These are phyloP conservation scores for Metalampra italica DNA, from an alignment of 2,888 invertebrate genomes.

Conservation along the genomic window DNA sequence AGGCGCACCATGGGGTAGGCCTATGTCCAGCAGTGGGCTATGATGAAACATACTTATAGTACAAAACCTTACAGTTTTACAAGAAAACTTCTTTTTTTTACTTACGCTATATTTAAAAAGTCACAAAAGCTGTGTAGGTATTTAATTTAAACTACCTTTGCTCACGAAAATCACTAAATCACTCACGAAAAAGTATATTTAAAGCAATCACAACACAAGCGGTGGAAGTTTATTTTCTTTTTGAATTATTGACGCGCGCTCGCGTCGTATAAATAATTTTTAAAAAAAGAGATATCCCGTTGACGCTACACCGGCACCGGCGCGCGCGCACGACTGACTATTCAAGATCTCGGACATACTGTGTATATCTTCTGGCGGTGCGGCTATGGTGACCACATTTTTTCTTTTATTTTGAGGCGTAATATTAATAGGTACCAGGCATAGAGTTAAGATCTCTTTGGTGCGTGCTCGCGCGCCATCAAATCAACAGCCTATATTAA, in stretches of 20 bases:
- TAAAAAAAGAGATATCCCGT: constrained; percentile 5
- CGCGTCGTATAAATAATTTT: background rate
- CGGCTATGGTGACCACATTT: constrained; percentile 23
- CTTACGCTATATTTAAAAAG: too few relatives aligned
- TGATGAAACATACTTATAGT: too few relatives aligned
- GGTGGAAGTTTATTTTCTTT: constrained; percentile 4
- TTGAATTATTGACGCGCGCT: constrained; percentile 1
- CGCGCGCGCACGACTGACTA: constrained; percentile 38
- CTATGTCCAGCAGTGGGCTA: too few relatives aligned
- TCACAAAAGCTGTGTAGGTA: too few relatives aligned
- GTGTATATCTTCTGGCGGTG: constrained; percentile 31
- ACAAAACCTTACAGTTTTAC: too few relatives aligned
- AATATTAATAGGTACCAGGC: too few relatives aligned
- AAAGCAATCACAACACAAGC: background rate
- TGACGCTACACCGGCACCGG: constrained; percentile 22
- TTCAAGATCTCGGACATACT: constrained; percentile 17
- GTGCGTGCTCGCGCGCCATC: too few relatives aligned
- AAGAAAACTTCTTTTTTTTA: too few relatives aligned
- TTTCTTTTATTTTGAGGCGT: constrained; percentile 2
- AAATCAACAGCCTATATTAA: too few relatives aligned
- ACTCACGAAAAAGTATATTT: background rate
- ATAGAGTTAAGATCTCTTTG: too few relatives aligned
- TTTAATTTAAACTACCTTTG: background rate
- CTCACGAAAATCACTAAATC: background rate
- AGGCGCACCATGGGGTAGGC: too few relatives aligned